phyloP scores from a whole-genome alignment of 2,113 vertebrate genomes.

The Poeciliopsis retropinna region DNA sequence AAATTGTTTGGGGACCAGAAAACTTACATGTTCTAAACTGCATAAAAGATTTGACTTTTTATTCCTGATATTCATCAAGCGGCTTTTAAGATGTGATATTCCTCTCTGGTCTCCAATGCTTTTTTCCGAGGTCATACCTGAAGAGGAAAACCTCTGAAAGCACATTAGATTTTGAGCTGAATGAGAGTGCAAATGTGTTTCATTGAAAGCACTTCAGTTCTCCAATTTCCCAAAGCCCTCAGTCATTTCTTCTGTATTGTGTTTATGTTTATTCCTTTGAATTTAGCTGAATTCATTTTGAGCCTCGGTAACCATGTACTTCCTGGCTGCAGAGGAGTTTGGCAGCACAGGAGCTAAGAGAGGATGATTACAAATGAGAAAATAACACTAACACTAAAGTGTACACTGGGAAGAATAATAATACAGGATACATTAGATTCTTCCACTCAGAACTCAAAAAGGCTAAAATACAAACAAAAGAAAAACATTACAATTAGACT shows the following conservation, averaged over 20 bases:
- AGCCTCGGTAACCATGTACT: constrained; percentile 1
- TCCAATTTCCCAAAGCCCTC: not conserved
- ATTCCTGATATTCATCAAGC: constrained; percentile 13
- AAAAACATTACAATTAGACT: no score
- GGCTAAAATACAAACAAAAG: no score
- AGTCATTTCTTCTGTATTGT: not conserved
- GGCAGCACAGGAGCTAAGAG: no score
- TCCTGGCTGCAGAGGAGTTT: no score
- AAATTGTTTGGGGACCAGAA: constrained; percentile 20
- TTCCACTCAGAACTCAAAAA: no score
- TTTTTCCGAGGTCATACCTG: not conserved
- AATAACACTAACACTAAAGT: no score
- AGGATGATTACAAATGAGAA: no score
- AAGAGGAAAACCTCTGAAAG: constrained; percentile 1
- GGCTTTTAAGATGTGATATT: no score
- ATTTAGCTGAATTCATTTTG: constrained; percentile 21
- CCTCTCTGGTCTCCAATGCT: not conserved
- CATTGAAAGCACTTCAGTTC: constrained; percentile 6
- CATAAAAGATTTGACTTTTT: constrained; percentile 17
- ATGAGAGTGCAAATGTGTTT: not conserved
- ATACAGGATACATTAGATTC: no score
- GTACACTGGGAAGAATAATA: no score
- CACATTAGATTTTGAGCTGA: constrained; percentile 1
- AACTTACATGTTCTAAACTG: constrained; percentile 14
- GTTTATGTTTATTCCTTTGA: constrained; percentile 16